Evolutionary conservation across 2,888 invertebrate genomes (phyloP).

Genomic region (Chrysodeixis includens): DNA sequence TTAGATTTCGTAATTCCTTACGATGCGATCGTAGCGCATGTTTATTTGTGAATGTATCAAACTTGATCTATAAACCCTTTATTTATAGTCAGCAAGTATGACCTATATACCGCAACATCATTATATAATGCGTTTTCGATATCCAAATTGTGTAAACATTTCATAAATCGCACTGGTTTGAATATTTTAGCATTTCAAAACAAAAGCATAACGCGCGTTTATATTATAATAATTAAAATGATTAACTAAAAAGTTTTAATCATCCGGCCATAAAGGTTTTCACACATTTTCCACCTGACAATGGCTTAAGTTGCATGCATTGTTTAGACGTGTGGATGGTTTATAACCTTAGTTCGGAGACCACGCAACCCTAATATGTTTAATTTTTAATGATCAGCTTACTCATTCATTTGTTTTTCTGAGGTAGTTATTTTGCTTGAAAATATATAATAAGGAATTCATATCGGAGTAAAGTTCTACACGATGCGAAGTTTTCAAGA

Average conservation of each 20-base stretch:
- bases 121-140: background rate
- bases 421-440: background rate
- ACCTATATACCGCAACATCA: background rate
- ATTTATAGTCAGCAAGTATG: background rate
- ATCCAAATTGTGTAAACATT: background rate
- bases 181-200: background rate
- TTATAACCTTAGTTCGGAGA: background rate
- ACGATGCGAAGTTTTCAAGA: no score
- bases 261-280: background rate
- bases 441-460: no score
- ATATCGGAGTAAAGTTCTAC: no score
- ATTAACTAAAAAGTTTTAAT: conserved; percentile 1
- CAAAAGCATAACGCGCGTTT: background rate
- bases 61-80: background rate
- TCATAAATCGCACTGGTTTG: background rate
- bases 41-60: background rate
- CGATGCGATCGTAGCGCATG: background rate
- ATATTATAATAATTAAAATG: background rate
- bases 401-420: background rate
- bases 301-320: background rate
- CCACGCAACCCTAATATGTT: background rate
- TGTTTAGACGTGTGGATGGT: background rate
- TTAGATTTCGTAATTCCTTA: background rate
- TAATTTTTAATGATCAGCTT: background rate
- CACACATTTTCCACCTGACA: background rate